phyloP scores from a whole-genome alignment of 53 echinoderm and acorn worm genomes.

The Zoroaster sp. region DNA sequence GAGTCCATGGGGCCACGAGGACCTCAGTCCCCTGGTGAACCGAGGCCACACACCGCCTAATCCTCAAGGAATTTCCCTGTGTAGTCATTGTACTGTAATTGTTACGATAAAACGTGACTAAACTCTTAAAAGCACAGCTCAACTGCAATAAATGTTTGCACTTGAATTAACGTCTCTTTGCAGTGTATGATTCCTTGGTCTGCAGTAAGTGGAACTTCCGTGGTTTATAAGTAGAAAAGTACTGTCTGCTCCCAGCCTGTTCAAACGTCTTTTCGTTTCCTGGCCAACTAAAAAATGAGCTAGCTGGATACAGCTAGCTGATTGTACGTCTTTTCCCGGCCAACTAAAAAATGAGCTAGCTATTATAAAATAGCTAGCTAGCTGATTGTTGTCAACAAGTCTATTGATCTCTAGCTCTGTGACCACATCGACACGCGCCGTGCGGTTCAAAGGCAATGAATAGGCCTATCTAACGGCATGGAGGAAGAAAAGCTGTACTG shows the following conservation, averaged over 20 bases:
- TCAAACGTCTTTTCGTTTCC: not conserved
- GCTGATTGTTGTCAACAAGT: not conserved
- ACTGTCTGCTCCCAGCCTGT: not conserved
- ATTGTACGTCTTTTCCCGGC: too few relatives aligned
- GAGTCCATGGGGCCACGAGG: not conserved
- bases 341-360: too few relatives aligned
- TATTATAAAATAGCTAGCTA: not conserved
- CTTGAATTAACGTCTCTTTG: not conserved
- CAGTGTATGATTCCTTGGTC: not conserved
- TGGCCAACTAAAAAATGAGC: not conserved
- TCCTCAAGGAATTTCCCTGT: conserved; percentile 21
- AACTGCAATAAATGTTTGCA: too few relatives aligned
- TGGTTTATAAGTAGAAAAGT: not conserved
- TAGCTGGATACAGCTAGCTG: not conserved
- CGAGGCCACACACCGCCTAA: not conserved
- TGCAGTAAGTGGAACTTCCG: conserved; percentile 12
- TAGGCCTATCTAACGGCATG: too few relatives aligned
- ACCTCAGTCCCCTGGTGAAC: conserved; percentile 3
- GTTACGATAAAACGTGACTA: not conserved
- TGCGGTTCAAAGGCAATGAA: not conserved
- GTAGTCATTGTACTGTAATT: not conserved
- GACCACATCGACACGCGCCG: not conserved
- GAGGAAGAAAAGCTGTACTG: too few relatives aligned
- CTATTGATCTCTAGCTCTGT: not conserved
- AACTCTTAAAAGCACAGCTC: not conserved